These are phyloP conservation scores for Trachops cirrhosus DNA, from an alignment of 2,797 vertebrate species.

Conservation along the genomic window DNA sequence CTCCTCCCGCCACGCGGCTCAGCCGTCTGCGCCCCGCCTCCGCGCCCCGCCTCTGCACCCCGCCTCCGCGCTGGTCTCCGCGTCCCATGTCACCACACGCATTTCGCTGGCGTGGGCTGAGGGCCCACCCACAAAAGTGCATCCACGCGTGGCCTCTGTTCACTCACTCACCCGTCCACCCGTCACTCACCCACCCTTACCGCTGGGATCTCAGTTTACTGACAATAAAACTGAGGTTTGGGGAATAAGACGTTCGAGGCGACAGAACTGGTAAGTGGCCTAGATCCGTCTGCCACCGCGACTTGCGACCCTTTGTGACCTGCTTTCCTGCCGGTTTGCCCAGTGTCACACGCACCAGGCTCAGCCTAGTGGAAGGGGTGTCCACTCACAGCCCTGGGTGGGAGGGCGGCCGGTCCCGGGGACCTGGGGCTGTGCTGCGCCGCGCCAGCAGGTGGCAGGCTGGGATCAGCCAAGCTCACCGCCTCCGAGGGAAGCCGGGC, in stretches of 20 bases:
- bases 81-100: no score
- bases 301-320: background rate
- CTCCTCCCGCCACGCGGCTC: no score
- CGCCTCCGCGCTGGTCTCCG: accelerated
- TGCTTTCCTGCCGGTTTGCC: background rate
- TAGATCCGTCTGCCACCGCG: background rate
- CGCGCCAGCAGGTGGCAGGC: slow-evolving; percentile 63
- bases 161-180: no score
- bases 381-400: background rate
- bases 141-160: background rate
- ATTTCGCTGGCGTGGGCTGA: no score
- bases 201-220: background rate
- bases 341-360: background rate
- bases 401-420: background rate
- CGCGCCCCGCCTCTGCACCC: no score
- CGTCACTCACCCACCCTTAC: background rate
- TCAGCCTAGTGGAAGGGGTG: background rate
- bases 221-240: background rate
- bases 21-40: no score
- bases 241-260: background rate
- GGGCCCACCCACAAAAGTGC: background rate
- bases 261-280: background rate
- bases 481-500: background rate
- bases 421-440: background rate
- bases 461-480: background rate